A percentile compares a stretch with the other conserved stretches of the same genome.
Conservation (phyloP, 2,888 invertebrate genomes). For the Pterostichus niger region DNA sequence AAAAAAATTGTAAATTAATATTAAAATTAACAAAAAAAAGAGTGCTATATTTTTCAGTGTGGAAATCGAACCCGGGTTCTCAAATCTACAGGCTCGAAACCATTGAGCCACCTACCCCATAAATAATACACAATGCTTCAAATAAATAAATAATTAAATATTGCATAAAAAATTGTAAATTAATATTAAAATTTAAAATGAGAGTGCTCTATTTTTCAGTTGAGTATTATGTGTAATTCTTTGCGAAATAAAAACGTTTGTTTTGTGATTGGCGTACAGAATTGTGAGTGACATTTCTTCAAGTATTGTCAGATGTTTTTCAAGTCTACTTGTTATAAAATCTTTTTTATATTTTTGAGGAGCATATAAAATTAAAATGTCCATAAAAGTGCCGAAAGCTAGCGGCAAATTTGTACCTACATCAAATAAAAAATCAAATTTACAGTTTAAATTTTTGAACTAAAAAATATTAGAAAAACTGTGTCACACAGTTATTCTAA, state of each 20-base stretch:
- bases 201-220: too few species aligned
- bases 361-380: slow-evolving; percentile 31
- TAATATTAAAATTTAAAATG: too few species aligned
- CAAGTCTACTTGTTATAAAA: background rate
- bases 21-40: too few species aligned
- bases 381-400: slow-evolving; percentile 45
- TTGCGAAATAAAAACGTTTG: background rate
- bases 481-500: slow-evolving; percentile 15
- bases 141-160: too few species aligned
- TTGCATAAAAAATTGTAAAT: too few species aligned
- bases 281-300: slow-evolving; percentile 36
- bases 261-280: background rate
- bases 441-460: background rate
- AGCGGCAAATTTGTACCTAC: slow-evolving; percentile 41
- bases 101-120: too few species aligned
- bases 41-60: too few species aligned
- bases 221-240: slow-evolving; percentile 1
- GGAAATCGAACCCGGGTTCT: too few species aligned
- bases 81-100: too few species aligned
- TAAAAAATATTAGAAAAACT: background rate
- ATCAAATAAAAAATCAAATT: background rate
- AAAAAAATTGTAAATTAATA: too few species aligned
- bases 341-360: slow-evolving; percentile 38
- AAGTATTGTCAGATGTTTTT: background rate
- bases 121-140: too few species aligned